These are phyloP conservation scores for Clamator glandarius DNA, from an alignment of 2,797 vertebrate species.

Conservation along the genomic window DNA sequence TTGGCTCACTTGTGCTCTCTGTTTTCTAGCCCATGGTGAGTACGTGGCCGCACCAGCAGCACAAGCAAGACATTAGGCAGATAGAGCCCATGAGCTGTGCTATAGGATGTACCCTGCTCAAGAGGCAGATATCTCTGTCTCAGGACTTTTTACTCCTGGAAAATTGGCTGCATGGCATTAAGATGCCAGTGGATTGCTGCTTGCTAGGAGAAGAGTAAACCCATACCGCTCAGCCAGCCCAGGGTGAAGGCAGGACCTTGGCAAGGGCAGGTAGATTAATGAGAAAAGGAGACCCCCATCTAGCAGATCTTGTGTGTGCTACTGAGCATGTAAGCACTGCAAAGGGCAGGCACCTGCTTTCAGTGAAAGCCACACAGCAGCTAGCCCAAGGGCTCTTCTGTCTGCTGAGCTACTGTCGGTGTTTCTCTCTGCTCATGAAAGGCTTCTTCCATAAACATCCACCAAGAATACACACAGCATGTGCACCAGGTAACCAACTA, in stretches of 20 bases:
- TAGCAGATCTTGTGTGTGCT: neutral
- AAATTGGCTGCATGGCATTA: neutral
- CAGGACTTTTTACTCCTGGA: neutral
- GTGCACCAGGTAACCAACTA: neutral
- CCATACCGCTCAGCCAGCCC: neutral
- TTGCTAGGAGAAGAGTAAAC: neutral
- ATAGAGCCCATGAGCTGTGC: neutral
- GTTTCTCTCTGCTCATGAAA: neutral
- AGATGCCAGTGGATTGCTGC: neutral
- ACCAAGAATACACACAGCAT: neutral
- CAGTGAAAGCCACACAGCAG: accelerated
- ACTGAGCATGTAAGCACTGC: accelerated
- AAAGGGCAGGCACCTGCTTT: neutral
- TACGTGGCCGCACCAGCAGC: neutral
- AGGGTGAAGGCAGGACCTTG: neutral
- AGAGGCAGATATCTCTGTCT: neutral
- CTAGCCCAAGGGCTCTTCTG: neutral
- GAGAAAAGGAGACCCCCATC: neutral
- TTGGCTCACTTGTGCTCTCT: neutral
- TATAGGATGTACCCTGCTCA: neutral
- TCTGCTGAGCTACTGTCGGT: neutral
- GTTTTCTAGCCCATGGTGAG: neutral
- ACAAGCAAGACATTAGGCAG: neutral
- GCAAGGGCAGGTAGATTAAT: neutral
- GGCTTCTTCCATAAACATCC: neutral